Evolutionary conservation across 2,113 vertebrate genomes (phyloP), one percentile per base, ranked within the genome.

Genomic region (Cynocephalus volans): DNA sequence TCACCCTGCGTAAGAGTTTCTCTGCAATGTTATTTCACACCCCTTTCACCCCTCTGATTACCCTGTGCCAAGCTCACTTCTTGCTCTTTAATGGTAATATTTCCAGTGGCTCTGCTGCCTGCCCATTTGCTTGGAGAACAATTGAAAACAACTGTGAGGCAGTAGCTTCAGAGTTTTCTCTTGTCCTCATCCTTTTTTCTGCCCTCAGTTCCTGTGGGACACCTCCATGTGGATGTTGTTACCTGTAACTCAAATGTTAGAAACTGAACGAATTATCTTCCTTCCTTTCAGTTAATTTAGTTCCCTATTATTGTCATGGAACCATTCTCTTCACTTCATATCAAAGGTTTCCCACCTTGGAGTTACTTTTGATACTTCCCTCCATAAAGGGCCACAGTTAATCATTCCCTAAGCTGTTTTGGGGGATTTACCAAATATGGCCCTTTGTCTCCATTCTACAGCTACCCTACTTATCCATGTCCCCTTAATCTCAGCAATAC

Each of bases 241-340:
- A 87, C 28, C 41, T 77, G 3, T 83, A 75, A 56, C 15, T 64
- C 19, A 33, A 41, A 26, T 56, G 56, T 31, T 80, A 18, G 85
- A 93, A 90, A 28, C 58, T 72, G 54, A 92, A 76, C 75, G 76
- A n/a, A 24, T 72, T 83, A 36, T 89, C 36, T 94, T 80, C 28
- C 56, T 80, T 94, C 26, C 11, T 82, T 21, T 96, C 21, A 45
- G 9, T 88, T 80, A 97, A 93, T 8, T 3, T 83, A 80, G 45
- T 88, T 88, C 21, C 26, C 64, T 33, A 9, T 90, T 81, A 52
- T 70, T 95, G 48, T 67, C 15, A 36, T 36, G 50, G 64, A 69
- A 62, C 28, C 15, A 28, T 80, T 79, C 36, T 93, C 72, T 41
- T 90, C 48, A 67, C 31, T 56, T 90, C 85, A 23, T 10, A 18